Conservation (phyloP, 2,113 vertebrate species). For the Tauraco erythrolophus region DNA sequence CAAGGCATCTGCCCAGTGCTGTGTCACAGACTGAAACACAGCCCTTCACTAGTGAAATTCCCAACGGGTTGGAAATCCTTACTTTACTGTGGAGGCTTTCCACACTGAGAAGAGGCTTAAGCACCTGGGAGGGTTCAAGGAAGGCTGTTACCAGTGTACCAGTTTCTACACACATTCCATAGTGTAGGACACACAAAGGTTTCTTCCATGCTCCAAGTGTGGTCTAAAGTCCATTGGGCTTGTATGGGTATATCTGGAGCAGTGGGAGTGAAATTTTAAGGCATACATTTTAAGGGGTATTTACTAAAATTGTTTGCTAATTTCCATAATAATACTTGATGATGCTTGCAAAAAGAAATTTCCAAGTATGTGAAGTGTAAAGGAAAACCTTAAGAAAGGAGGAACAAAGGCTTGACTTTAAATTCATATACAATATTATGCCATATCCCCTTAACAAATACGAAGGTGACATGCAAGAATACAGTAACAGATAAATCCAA, state of each 20-base stretch:
- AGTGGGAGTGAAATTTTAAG: background rate
- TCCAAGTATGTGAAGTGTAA: background rate
- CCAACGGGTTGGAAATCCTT: background rate
- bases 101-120: background rate
- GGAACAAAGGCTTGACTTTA: background rate
- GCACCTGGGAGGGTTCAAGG: background rate
- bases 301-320: background rate
- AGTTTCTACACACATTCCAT: background rate
- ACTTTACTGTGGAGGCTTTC: background rate
- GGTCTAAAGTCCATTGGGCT: background rate
- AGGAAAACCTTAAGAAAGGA: background rate
- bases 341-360: background rate
- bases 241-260: background rate
- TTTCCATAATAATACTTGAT: background rate
- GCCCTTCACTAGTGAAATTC: background rate
- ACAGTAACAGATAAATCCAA: background rate
- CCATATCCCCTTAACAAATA: background rate
- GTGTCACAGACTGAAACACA: background rate
- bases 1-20: background rate
- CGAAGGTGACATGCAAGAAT: background rate
- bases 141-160: background rate
- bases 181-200: background rate
- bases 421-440: background rate
- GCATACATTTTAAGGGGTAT: background rate
- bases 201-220: background rate